Evolutionary conservation across 2,113 vertebrate genomes (phyloP).

Genomic region (mouse (Mus musculus)): DNA sequence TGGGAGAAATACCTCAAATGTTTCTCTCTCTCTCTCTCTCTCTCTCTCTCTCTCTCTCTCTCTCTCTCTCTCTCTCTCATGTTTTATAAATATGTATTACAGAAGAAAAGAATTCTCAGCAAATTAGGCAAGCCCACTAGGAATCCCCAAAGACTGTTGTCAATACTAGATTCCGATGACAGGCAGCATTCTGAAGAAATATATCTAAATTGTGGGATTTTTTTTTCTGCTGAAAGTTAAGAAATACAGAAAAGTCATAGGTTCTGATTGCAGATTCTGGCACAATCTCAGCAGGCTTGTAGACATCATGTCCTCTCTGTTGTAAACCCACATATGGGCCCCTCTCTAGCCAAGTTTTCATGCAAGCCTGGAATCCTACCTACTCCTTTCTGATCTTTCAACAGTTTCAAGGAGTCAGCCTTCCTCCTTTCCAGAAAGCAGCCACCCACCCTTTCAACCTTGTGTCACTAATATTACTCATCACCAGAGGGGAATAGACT

Average conservation of each 20-base stretch:
- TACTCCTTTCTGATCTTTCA: conserved; percentile 73
- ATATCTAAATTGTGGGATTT: conserved; percentile 60
- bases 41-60: conserved; percentile 32
- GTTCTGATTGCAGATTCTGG: conserved; percentile 69
- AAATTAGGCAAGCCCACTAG: conserved; percentile 54
- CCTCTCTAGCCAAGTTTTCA: conserved; percentile 49
- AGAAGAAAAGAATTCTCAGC: conserved; percentile 8
- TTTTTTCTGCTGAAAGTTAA: conserved; percentile 15
- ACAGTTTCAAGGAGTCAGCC: conserved; percentile 58
- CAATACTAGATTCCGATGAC: conserved; percentile 57
- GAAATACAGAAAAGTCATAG: conserved; percentile 70
- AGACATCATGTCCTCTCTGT: conserved; percentile 65
- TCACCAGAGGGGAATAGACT: background rate
- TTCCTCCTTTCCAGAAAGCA: conserved; percentile 74
- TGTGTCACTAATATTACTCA: conserved; percentile 69
- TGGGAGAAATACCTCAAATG: background rate
- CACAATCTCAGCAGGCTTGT: conserved; percentile 58
- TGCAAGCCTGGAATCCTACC: conserved; percentile 51
- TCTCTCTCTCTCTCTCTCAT: conserved; percentile 4
- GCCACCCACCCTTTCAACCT: conserved; percentile 75
- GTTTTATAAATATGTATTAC: conserved; percentile 58
- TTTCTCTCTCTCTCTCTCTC: conserved; percentile 39
- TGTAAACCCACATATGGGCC: conserved; percentile 69
- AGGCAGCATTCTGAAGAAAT: conserved; percentile 72
- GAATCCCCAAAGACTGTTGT: conserved; percentile 24